Evolutionary conservation across 30 jellyfish, hydroid and myxozoan species (phyloP).

Genomic region (Haliclystus octoradiatus): DNA sequence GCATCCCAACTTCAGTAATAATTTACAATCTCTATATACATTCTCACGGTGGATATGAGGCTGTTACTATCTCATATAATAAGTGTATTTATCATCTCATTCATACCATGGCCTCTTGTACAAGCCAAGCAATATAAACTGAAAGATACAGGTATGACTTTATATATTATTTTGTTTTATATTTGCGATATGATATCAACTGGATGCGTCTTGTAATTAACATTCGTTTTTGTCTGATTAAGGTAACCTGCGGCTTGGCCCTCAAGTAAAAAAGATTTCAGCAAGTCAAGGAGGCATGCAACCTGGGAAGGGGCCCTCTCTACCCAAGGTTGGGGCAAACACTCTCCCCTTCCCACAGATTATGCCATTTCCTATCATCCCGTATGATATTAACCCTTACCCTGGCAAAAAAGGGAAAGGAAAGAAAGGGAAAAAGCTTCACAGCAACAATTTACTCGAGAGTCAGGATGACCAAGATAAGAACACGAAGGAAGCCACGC

Average conservation of each 20-base stretch:
- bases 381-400: constrained; percentile 5
- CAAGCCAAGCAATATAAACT: no score
- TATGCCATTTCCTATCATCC: constrained; percentile 67
- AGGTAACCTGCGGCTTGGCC: not conserved
- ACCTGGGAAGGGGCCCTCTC: constrained; percentile 77
- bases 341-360: constrained; percentile 58
- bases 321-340: constrained; percentile 37
- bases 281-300: constrained; percentile 1
- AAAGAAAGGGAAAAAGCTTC: not conserved
- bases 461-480: not conserved
- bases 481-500: not conserved
- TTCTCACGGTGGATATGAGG: no score
- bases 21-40: no score
- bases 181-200: no score
- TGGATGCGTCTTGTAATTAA: no score
- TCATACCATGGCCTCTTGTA: no score
- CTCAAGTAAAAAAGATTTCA: not conserved
- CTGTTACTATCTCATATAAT: no score
- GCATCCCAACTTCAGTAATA: no score
- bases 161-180: no score
- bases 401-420: not conserved
- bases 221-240: no score
- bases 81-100: no score
- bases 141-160: no score
- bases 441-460: not conserved